Evolutionary conservation across 92 coral and sea anemone genomes (phyloP), one percentile per base, ranked within the genome.

Genomic region (Phenganax marumi): DNA sequence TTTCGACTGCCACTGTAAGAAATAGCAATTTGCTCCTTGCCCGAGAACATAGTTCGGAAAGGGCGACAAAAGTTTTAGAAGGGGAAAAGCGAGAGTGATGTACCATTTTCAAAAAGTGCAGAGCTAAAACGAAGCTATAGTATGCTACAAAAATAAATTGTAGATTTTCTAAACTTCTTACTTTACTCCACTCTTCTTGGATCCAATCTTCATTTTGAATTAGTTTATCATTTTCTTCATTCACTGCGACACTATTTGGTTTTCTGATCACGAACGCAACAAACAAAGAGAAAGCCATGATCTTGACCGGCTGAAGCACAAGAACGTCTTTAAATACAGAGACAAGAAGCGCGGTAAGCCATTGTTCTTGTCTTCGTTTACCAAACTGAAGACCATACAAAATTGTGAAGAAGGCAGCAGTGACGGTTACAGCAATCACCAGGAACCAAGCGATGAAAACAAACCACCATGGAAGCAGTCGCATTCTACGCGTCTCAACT

Each of bases 381-480:
- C 88, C 82, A 52, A 92, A 91, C 33, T 68, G 76, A 8, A 83
- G 52, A 60, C 99, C 99, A 43, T 84, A 96, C 18, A 92, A 79
- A 0, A 96, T 82, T 8, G 97, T 92, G 85, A 96, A 89, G 76
- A 90, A 88, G 6, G 85, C 97, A 0, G 99, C 91, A 8, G 77
- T 79, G 10, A 57, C 58, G 19, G 91, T 86, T 12, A 91, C 87
- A 16, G 84, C 39, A 18, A 92, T 50, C 82, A 93, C 89, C 72
- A 92, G 49, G 50, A 88, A 80, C 99, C 99, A 96, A 0, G 89
- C 96, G 21, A 92, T 85, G 75, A 79, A 91, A 54, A 92, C 92
- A 75, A 95, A 92, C 99, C 99, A 96, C 99, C 99, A 92, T 0
- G 99, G 99, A 5, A 96, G 84, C 48, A 92, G 62, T 76, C 83